Evolutionary conservation across 2,888 invertebrate species (phyloP).

Genomic region (Harpalus rubripes): DNA sequence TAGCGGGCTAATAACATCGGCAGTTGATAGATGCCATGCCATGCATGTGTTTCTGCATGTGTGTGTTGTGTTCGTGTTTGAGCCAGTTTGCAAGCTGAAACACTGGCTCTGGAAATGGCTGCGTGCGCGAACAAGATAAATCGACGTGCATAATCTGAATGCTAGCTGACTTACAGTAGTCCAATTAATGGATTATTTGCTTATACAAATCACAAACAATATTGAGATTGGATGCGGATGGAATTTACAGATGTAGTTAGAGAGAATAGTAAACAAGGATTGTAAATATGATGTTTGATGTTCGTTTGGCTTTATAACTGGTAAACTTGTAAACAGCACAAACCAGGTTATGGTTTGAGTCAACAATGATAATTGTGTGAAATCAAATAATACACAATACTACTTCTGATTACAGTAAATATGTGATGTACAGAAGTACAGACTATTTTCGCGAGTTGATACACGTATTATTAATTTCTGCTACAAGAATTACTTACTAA

Average conservation of each 20-base stretch:
- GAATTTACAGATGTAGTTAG: neutral
- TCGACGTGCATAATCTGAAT: conserved; percentile 4
- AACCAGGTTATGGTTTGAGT: neutral
- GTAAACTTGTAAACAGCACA: neutral
- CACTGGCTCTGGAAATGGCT: neutral
- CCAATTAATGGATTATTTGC: conserved; percentile 16
- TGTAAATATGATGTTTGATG: neutral
- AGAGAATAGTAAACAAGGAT: neutral
- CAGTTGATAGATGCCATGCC: conserved; percentile 13
- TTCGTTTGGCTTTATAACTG: neutral
- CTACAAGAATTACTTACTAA: too few species aligned
- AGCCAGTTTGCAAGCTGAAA: too few species aligned
- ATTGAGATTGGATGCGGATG: neutral
- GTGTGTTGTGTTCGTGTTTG: neutral
- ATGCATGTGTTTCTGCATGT: neutral
- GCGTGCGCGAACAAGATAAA: conserved; percentile 21
- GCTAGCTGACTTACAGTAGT: neutral
- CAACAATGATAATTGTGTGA: too few species aligned
- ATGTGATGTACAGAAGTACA: too few species aligned
- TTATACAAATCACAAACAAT: neutral
- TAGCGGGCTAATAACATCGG: neutral
- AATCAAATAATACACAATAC: too few species aligned
- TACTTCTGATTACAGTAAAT: too few species aligned
- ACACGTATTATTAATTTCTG: too few species aligned
- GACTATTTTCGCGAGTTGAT: too few species aligned